Evolutionary conservation across 2,888 invertebrate species (phyloP).

Genomic region (Clistopyga incitator): DNA sequence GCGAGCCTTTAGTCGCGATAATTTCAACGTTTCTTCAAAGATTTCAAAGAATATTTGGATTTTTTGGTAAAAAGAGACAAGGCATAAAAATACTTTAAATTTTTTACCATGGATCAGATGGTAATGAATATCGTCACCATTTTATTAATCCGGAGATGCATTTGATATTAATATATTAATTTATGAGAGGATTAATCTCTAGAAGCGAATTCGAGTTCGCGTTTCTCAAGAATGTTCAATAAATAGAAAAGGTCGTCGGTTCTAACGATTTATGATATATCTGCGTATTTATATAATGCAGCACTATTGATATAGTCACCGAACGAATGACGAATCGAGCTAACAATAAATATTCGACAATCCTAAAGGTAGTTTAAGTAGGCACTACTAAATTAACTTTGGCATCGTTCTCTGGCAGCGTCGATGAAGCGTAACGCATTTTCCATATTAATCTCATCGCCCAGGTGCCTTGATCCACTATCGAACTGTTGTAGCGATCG

Average conservation of each 20-base stretch:
- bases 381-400: constrained; percentile 64
- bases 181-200: constrained; percentile 6
- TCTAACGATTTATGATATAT: constrained; percentile 16
- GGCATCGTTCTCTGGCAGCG: constrained; percentile 68
- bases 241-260: constrained; percentile 21
- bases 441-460: constrained; percentile 40
- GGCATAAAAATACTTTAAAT: too few species aligned
- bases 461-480: neutral
- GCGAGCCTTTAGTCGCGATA: constrained; percentile 5
- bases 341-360: constrained; percentile 32
- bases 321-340: constrained; percentile 20
- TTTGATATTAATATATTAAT: too few species aligned
- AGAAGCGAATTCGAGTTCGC: constrained; percentile 25
- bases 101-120: too few species aligned
- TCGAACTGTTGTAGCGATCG: neutral
- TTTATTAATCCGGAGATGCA: neutral
- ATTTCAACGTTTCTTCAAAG: constrained; percentile 11
- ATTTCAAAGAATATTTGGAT: too few species aligned
- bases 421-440: constrained; percentile 42
- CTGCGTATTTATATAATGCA: neutral
- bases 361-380: constrained; percentile 46
- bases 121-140: too few species aligned
- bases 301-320: constrained; percentile 14
- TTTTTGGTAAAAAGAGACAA: too few species aligned
- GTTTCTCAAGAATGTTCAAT: constrained; percentile 31